These are phyloP conservation scores for Zoanthus sansibaricus DNA, from an alignment of 92 coral and sea anemone genomes.

Conservation along the genomic window DNA sequence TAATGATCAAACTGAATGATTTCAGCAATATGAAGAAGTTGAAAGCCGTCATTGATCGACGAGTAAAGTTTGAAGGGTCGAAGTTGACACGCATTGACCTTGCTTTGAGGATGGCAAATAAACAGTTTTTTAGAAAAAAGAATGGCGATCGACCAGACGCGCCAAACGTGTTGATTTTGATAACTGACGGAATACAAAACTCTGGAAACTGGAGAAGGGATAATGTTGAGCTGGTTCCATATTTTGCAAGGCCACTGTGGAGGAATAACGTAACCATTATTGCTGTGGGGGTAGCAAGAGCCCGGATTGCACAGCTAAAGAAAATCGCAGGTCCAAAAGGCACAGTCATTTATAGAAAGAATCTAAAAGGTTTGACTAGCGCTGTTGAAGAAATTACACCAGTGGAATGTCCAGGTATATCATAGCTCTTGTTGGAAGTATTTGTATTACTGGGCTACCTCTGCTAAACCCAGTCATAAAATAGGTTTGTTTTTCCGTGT, in stretches of 20 bases:
- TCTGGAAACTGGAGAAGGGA: conserved; percentile 1
- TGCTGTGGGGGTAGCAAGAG: background rate
- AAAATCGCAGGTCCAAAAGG: background rate
- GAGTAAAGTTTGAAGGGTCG: background rate
- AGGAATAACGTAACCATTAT: conserved; percentile 3
- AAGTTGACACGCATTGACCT: conserved; percentile 2
- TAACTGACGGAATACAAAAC: conserved; percentile 33
- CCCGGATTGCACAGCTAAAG: background rate
- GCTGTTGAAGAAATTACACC: conserved; percentile 8
- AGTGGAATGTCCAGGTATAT: background rate
- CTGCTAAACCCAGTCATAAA: no score
- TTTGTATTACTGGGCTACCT: no score
- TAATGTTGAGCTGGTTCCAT: background rate
- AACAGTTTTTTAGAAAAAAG: background rate
- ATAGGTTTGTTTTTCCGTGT: no score
- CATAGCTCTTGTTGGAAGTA: no score
- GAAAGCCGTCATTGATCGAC: background rate
- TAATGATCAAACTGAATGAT: conserved; percentile 11
- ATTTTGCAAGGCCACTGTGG: conserved; percentile 23
- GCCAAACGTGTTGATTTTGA: background rate
- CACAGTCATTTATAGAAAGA: background rate
- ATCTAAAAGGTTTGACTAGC: background rate
- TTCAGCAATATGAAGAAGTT: background rate
- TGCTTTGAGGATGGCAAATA: conserved; percentile 8
- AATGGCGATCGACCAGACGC: conserved; percentile 19